phyloP scores from a whole-genome alignment of 2,113 vertebrate species.

The Rhea americana region DNA sequence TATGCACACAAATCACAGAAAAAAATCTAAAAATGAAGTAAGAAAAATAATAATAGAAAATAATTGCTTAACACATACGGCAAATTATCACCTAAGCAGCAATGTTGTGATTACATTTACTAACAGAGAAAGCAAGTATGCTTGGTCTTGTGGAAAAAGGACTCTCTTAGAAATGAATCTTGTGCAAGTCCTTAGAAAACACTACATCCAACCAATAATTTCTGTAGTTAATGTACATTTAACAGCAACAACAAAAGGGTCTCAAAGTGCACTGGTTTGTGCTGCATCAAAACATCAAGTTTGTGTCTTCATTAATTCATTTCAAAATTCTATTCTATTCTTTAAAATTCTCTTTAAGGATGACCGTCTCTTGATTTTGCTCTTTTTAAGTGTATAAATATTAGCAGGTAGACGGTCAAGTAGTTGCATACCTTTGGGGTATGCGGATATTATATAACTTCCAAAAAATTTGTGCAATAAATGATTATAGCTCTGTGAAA shows the following conservation, averaged over 20 bases:
- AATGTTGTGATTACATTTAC: constrained; percentile 12
- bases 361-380: not conserved
- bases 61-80: constrained; percentile 7
- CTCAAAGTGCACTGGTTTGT: not conserved
- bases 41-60: constrained; percentile 18
- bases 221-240: not conserved
- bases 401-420: not conserved
- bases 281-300: not conserved
- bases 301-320: not conserved
- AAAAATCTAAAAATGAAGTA: constrained; percentile 9
- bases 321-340: not conserved
- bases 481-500: not conserved
- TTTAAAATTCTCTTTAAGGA: not conserved
- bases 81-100: not conserved
- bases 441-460: not conserved
- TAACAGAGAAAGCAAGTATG: not conserved
- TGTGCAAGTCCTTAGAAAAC: not conserved
- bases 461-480: not conserved
- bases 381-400: not conserved
- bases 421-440: not conserved
- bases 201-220: not conserved
- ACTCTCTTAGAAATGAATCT: constrained; percentile 23
- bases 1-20: not conserved
- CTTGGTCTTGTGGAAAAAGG: constrained; percentile 4
- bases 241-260: not conserved